phyloP scores from a whole-genome alignment of 2,888 invertebrate species.

The Caenorhabditis wallacei region DNA sequence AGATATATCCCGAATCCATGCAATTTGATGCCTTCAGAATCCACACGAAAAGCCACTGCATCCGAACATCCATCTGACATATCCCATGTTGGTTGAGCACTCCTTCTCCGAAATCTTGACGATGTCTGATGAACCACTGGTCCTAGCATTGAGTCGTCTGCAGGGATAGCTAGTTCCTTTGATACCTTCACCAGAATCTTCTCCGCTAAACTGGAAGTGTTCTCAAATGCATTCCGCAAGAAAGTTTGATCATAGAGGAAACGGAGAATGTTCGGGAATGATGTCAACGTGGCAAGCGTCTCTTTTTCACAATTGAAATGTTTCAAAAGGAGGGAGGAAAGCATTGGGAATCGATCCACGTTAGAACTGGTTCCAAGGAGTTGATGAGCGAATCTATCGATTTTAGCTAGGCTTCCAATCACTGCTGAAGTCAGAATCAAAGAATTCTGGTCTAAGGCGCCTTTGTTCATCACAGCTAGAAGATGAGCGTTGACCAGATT shows the following conservation, averaged over 20 bases:
- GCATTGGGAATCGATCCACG: constrained; percentile 84
- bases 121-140: constrained; percentile 85
- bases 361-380: constrained; percentile 31
- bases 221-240: constrained; percentile 33
- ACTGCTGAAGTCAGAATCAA: constrained; percentile 64
- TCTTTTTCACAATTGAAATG: constrained; percentile 84
- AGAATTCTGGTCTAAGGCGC: neutral
- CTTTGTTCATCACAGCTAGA: constrained; percentile 59
- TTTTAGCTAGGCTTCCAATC: constrained; percentile 65
- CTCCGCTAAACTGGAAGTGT: constrained; percentile 66
- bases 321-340: constrained; percentile 90
- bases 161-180: constrained; percentile 86
- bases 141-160: constrained; percentile 59
- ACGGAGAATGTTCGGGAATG: constrained; percentile 74
- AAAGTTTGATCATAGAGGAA: constrained; percentile 80
- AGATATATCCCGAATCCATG: constrained; percentile 85
- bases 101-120: constrained; percentile 90
- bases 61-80: constrained; percentile 97
- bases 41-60: constrained; percentile 89
- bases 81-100: constrained; percentile 95
- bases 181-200: constrained; percentile 86
- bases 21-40: constrained; percentile 91
- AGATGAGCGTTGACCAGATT: constrained; percentile 66
- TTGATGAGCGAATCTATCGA: constrained; percentile 46
- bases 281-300: constrained; percentile 64